Evolutionary conservation across 2,888 invertebrate genomes (phyloP).

Genomic region (Diaprepes abbreviatus): DNA sequence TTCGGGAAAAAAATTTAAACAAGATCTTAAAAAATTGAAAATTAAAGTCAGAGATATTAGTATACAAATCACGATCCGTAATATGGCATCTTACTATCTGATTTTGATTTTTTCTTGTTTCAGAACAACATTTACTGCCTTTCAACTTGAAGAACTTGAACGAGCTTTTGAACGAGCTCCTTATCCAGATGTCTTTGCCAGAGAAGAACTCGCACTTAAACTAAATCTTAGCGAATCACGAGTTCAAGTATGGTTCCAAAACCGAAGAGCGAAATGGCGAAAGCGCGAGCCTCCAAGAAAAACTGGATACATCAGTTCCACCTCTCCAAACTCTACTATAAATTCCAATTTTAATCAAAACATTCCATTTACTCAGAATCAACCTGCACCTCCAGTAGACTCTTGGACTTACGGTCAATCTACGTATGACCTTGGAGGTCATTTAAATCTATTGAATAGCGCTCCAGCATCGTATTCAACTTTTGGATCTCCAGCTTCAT

Average conservation of each 20-base stretch:
- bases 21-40: too few species aligned
- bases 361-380: slow-evolving; percentile 72
- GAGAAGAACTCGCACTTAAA: slow-evolving; percentile 93
- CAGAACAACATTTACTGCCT: slow-evolving; percentile 96
- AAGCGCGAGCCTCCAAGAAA: slow-evolving; percentile 94
- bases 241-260: slow-evolving; percentile 89
- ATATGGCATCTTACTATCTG: too few species aligned
- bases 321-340: slow-evolving; percentile 76
- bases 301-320: slow-evolving; percentile 83
- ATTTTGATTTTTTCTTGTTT: slow-evolving; percentile 52
- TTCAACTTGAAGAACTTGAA: slow-evolving; percentile 93
- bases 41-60: too few species aligned
- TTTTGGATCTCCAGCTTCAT: slow-evolving; percentile 74
- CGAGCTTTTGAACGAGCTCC: slow-evolving; percentile 95
- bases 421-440: slow-evolving; percentile 83
- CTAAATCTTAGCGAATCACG: slow-evolving; percentile 87
- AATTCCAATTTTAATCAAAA: slow-evolving; percentile 69
- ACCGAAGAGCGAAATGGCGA: slow-evolving; percentile 93
- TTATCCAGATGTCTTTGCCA: slow-evolving; percentile 95
- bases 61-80: too few species aligned
- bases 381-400: slow-evolving; percentile 73
- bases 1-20: too few species aligned
- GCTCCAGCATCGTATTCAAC: slow-evolving; percentile 73
- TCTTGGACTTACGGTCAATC: slow-evolving; percentile 84
- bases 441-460: slow-evolving; percentile 79